Conservation (phyloP, 35 echinoderm and acorn worm species). For the Lytechinus variegatus region DNA sequence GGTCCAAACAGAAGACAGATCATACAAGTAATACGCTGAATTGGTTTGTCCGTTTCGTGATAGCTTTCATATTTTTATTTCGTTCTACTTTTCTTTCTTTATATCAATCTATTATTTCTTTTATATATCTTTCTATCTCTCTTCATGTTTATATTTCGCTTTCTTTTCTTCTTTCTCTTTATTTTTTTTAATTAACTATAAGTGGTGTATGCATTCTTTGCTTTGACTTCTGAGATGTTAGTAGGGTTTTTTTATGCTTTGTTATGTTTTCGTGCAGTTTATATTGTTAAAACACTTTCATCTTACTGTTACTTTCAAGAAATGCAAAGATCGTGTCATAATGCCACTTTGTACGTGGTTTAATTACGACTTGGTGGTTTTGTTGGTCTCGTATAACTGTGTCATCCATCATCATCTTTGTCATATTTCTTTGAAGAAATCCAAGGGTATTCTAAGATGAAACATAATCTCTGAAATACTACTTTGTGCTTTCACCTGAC, state of each 20-base stretch:
- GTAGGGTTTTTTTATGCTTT: too few species aligned
- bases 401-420: too few species aligned
- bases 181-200: too few species aligned
- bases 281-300: neutral
- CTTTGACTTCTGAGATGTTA: too few species aligned
- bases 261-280: too few species aligned
- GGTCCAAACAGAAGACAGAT: neutral
- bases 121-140: too few species aligned
- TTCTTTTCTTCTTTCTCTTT: too few species aligned
- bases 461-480: neutral
- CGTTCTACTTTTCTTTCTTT: neutral
- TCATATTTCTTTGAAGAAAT: neutral
- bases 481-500: neutral
- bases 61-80: neutral
- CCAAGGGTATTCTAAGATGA: neutral
- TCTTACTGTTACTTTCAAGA: neutral
- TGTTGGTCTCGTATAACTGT: neutral
- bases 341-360: neutral
- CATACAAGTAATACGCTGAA: neutral
- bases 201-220: too few species aligned
- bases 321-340: neutral
- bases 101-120: too few species aligned
- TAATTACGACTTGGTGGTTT: neutral
- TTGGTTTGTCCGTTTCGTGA: neutral
- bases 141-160: too few species aligned